phyloP scores from a whole-genome alignment of 2,888 invertebrate genomes.

The Ommatoiulus sabulosus region DNA sequence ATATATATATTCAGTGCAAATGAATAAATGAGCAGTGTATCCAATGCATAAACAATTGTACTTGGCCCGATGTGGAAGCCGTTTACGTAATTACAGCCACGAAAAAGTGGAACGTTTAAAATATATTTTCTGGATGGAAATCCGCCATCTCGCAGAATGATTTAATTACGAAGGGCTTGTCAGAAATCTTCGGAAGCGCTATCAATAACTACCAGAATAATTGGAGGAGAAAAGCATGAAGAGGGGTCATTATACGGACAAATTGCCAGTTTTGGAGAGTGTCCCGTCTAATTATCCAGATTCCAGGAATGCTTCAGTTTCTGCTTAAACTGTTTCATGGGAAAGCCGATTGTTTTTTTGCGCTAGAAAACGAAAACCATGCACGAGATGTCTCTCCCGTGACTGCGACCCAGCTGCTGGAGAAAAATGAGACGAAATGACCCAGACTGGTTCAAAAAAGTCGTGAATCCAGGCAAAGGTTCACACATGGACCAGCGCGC shows the following conservation, averaged over 20 bases:
- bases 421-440: constrained; percentile 13
- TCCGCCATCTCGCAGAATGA: neutral
- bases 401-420: constrained; percentile 1
- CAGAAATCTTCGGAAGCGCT: neutral
- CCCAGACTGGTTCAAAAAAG: constrained; percentile 14
- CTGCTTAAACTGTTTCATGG: constrained; percentile 18
- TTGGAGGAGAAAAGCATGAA: neutral
- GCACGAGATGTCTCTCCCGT: neutral
- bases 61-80: no score
- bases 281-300: constrained; percentile 17
- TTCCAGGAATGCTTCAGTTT: constrained; percentile 22
- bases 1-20: no score
- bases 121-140: no score
- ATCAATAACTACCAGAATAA: constrained; percentile 13
- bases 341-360: constrained; percentile 5
- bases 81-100: no score
- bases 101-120: no score
- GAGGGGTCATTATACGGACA: constrained; percentile 28
- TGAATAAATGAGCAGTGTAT: no score
- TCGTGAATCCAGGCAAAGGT: neutral
- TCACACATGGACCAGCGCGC: neutral
- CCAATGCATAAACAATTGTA: no score
- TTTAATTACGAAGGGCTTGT: constrained; percentile 2
- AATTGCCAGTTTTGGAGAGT: neutral
- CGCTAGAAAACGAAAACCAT: neutral